Evolutionary conservation across 2,113 vertebrate genomes (phyloP).

Genomic region (rabbit (Oryctolagus cuniculus)): DNA sequence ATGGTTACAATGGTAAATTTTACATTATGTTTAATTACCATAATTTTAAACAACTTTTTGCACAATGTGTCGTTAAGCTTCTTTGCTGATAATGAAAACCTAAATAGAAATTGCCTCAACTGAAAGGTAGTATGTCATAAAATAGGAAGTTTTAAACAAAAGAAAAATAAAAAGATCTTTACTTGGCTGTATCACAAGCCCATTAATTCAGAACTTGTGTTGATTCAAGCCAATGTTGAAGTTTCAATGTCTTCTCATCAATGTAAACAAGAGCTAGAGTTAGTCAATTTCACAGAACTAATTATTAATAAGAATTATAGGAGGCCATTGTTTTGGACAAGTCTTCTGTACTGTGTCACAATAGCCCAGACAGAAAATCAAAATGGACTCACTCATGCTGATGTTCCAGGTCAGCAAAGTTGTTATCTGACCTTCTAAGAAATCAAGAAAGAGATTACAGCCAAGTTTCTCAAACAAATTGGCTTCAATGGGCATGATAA

Average conservation of each 20-base stretch:
- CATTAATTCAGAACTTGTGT: slow-evolving; percentile 4
- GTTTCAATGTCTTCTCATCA: slow-evolving; percentile 4
- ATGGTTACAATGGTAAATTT: not conserved
- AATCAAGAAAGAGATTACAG: not conserved
- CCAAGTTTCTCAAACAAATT: not conserved
- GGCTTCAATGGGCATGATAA: not conserved
- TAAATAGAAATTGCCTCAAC: slow-evolving; percentile 32
- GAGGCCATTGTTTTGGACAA: not conserved
- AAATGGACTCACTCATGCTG: not conserved
- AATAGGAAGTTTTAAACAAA: slow-evolving; percentile 4
- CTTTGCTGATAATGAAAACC: not conserved
- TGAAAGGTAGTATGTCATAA: not conserved
- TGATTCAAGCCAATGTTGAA: not conserved
- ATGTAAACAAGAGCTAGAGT: not conserved
- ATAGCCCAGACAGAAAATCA: not conserved
- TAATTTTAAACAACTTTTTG: not conserved
- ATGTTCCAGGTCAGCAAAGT: not conserved
- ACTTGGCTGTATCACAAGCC: slow-evolving; percentile 39
- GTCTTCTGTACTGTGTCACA: not conserved
- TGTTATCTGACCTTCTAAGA: not conserved
- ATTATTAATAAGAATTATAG: not conserved
- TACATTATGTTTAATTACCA: not conserved
- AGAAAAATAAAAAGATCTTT: not conserved
- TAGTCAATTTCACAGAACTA: slow-evolving; percentile 43
- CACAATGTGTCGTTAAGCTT: not conserved